Evolutionary conservation across 1,140 invertebrate genomes (phyloP), one percentile per base, ranked within the genome.

Genomic region (Aphelinus atriplicis): DNA sequence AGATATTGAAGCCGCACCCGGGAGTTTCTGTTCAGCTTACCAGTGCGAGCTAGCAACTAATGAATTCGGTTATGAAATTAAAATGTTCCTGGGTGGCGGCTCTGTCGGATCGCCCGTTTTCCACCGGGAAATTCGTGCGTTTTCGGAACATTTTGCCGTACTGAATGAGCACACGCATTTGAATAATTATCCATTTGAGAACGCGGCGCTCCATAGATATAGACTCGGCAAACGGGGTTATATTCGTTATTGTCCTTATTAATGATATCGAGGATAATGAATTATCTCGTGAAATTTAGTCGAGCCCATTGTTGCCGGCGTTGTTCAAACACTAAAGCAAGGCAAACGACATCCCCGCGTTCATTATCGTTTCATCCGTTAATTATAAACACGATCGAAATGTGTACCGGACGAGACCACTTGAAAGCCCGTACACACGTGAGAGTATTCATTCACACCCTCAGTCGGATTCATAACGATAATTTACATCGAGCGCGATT

Each of bases 291-390:
- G 50, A 55, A 66, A 55, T 53, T n/a, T 66, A 66, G 50, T 66
- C 46, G n/a, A 56, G 64, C 51, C 46, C 64, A 55, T 65, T 65
- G 61, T 63, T 63, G 5, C 58, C 26, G 64, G 45, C 10, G 64
- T 55, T 66, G 10, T 66, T 48, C 64, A 66, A 66, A 56, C 56
- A 45, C 50, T 3, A 53, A 64, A 64, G 48, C 55, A 7, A 64
- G 70, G 48, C 61, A 64, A 57, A 9, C 61, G n/a, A 55, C 10
- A n/a, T 1, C 43, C 4, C 3, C 5, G 43, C 42, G 45, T 71
- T 56, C 47, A 51, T 63, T 63, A 71, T 63, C 58, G 45, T 47
- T 53, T 71, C 56, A 56, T 7, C 47, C n/a, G 42, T 50, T 63
- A 10, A 7, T 47, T 71, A 48, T 48, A 26, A 26, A 50, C 10